Evolutionary conservation across 2,888 invertebrate genomes (phyloP), one percentile per base, ranked within the genome.

Genomic region (Apoda limacodes): DNA sequence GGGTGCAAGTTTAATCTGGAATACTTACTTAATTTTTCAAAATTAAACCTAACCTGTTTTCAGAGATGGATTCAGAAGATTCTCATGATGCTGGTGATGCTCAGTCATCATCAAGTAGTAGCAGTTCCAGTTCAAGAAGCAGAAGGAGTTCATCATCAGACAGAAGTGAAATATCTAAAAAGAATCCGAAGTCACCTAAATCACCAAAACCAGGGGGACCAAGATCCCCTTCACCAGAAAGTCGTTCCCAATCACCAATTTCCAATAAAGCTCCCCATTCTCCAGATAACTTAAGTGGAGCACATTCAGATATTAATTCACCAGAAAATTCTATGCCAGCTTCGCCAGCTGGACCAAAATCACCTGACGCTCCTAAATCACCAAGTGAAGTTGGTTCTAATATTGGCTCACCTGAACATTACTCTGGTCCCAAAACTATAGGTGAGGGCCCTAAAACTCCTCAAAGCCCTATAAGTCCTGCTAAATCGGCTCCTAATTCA

Each of bases 11-110:
- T n/a, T 21, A 22, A 11, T 23, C 3, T n/a, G n/a, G 13, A 9
- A 13, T 30, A 13, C 30, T 15, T 34, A 22, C 42, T 32, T 41
- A 33, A 36, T 38, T 22, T 36, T 52, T 52, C 47, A 59, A 47
- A 45, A 44, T 35, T 34, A 26, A 34, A 34, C 47, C 42, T 37
- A 39, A 43, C 60, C 64, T 64, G 42, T 53, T 70, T 66, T 38
- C 74, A 81, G 80, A 60, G 49, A 85, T 85, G 84, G 85, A 85
- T 60, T 85, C 85, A 11, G 85, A 85, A 62, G 85, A 85, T 60
- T 85, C 85, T 42, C 70, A 75, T 48, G 84, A 83, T 68, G 81
- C 67, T 47, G 52, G 55, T 48, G 60, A 66, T 48, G 60, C 69
- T 59, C 63, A 58, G 46, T 66, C 60, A 35, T 66, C 78, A 43